phyloP scores from a whole-genome alignment of 92 coral and sea anemone genomes.

The Chrysogorgia sp. region DNA sequence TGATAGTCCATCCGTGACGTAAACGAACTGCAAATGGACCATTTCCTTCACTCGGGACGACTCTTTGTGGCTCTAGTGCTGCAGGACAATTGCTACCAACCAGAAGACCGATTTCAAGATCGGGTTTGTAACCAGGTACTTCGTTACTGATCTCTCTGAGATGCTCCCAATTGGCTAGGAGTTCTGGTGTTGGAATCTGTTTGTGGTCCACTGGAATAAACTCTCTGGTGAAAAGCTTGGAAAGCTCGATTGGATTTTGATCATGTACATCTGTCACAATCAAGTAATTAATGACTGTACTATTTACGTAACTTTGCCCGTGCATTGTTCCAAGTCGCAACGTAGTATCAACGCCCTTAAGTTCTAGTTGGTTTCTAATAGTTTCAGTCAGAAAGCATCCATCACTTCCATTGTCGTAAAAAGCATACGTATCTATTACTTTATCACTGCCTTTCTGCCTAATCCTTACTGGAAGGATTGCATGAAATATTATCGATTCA shows the following conservation, averaged over 20 bases:
- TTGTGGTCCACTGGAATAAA: conserved; percentile 31
- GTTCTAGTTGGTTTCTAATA: conserved; percentile 51
- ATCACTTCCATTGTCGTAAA: conserved; percentile 72
- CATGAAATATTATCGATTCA: too few species aligned
- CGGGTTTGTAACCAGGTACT: background rate
- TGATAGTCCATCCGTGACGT: conserved; percentile 19
- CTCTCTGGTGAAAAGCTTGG: conserved; percentile 22
- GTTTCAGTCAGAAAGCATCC: conserved; percentile 61
- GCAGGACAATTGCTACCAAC: conserved; percentile 69
- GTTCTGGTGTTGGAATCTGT: conserved; percentile 49
- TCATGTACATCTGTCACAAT: conserved; percentile 38
- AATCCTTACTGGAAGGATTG: conserved; percentile 66
- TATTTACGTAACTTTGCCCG: conserved; percentile 48
- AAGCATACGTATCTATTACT: conserved; percentile 63
- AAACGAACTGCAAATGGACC: conserved; percentile 18
- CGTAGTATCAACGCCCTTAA: conserved; percentile 20
- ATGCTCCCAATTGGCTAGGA: conserved; percentile 28
- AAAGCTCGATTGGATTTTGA: conserved; percentile 47
- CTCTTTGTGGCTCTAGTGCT: conserved; percentile 66
- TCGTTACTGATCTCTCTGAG: background rate
- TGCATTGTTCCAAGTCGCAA: conserved; percentile 46
- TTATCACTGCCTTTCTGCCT: conserved; percentile 36
- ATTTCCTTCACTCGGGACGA: conserved; percentile 45
- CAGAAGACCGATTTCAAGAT: conserved; percentile 62
- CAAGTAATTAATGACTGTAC: conserved; percentile 45